Percentiles rank a stretch among this genome's conserved stretches.
phyloP scores from a whole-genome alignment of 2,888 invertebrate species.

The Andrena flavipes region DNA sequence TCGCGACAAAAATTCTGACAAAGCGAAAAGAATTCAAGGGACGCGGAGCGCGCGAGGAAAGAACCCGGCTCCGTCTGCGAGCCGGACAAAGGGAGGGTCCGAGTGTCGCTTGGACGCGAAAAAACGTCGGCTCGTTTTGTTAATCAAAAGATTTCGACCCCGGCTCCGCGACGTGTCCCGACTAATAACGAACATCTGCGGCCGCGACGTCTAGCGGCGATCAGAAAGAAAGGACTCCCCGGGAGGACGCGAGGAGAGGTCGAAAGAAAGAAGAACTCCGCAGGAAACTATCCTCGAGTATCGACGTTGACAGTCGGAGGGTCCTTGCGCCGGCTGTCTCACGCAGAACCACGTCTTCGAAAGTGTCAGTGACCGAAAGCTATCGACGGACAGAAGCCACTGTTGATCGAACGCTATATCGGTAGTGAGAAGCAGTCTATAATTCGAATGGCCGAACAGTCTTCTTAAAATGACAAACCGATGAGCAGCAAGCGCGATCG shows the following conservation, averaged over 20 bases:
- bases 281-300: constrained; percentile 25
- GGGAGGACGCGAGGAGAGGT: constrained; percentile 1
- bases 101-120: constrained; percentile 35
- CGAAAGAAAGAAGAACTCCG: constrained; percentile 39
- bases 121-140: constrained; percentile 68
- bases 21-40: constrained; percentile 62
- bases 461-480: not conserved
- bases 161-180: constrained; percentile 58
- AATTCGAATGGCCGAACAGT: not conserved
- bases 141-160: constrained; percentile 68
- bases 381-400: not conserved
- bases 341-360: not conserved
- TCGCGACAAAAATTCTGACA: constrained; percentile 61
- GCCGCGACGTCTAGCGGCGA: constrained; percentile 26
- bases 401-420: not conserved
- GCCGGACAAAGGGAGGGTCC: constrained; percentile 61
- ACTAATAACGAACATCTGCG: constrained; percentile 74
- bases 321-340: not conserved
- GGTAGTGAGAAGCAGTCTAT: not conserved
- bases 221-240: constrained; percentile 13
- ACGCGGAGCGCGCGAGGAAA: constrained; percentile 36
- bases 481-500: constrained; percentile 2
- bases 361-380: not conserved
- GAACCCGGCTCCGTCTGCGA: constrained; percentile 65
- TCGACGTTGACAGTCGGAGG: not conserved